A percentile compares a stretch with the other conserved stretches of the same genome.
Conservation (phyloP, 2,888 invertebrate genomes). For the Brachycybe producta region DNA sequence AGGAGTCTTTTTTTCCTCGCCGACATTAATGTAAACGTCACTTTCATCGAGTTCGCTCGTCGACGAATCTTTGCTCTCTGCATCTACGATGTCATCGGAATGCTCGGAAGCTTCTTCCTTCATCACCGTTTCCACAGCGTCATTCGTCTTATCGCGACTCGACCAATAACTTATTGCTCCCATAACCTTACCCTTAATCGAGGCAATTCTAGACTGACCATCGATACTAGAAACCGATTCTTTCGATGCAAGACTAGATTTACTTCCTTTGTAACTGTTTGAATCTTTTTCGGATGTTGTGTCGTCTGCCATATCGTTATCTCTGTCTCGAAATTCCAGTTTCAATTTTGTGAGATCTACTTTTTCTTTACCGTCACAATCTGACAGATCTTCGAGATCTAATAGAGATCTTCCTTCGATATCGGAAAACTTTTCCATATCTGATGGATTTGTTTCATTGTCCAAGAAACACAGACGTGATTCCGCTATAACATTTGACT, state of each 20-base stretch:
- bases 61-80: constrained; percentile 26
- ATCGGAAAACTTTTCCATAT: no score
- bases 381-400: constrained; percentile 19
- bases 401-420: constrained; percentile 5
- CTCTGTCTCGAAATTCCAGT: constrained; percentile 18
- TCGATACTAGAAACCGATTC: constrained; percentile 14
- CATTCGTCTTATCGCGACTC: constrained; percentile 19
- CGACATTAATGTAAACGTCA: background rate
- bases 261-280: constrained; percentile 12
- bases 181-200: constrained; percentile 24
- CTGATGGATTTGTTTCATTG: no score
- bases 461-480: no score
- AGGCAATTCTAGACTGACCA: constrained; percentile 20
- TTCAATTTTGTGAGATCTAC: constrained; percentile 17
- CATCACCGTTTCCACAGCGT: background rate
- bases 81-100: background rate
- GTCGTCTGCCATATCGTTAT: constrained; percentile 9
- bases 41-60: constrained; percentile 47
- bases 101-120: background rate
- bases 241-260: constrained; percentile 18
- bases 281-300: constrained; percentile 7
- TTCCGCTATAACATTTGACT: no score
- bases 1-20: constrained; percentile 5
- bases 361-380: constrained; percentile 18
- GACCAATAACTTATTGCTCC: constrained; percentile 26